These are phyloP conservation scores for Rhinolophus sinicus DNA, from an alignment of 2,113 vertebrate species.

Conservation along the genomic window DNA sequence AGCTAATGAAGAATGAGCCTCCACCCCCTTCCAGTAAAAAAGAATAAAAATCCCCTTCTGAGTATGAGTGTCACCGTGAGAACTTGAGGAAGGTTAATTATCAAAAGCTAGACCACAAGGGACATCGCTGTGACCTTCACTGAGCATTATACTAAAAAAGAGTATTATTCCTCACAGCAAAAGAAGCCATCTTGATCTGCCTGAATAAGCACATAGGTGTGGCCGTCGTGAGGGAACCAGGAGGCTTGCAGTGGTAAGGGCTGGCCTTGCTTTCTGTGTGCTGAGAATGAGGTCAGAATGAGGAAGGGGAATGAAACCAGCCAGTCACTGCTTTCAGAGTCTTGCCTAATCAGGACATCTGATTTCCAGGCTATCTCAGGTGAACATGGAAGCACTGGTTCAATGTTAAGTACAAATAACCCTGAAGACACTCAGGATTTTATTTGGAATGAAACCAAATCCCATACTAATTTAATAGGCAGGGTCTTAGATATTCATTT, in stretches of 20 bases:
- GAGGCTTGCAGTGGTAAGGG: neutral
- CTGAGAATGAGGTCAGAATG: neutral
- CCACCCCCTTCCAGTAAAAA: neutral
- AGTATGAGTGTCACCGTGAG: neutral
- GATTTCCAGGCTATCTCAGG: neutral
- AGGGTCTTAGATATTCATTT: neutral
- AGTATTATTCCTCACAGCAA: neutral
- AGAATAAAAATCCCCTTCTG: neutral
- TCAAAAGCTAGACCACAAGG: neutral
- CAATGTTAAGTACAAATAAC: neutral
- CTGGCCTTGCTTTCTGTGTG: neutral
- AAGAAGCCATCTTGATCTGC: neutral
- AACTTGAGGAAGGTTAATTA: neutral
- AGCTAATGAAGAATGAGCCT: neutral
- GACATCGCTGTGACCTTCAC: neutral
- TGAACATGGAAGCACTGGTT: neutral
- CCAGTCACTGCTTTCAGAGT: neutral
- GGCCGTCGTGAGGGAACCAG: rapidly evolving
- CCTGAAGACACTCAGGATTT: neutral
- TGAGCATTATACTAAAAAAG: neutral
- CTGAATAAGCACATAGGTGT: neutral
- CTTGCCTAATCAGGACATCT: neutral
- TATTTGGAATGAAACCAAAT: neutral
- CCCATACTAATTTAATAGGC: neutral
- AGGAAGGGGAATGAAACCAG: neutral